phyloP scores from a whole-genome alignment of 2,113 vertebrate genomes.

The Elachura formosa region DNA sequence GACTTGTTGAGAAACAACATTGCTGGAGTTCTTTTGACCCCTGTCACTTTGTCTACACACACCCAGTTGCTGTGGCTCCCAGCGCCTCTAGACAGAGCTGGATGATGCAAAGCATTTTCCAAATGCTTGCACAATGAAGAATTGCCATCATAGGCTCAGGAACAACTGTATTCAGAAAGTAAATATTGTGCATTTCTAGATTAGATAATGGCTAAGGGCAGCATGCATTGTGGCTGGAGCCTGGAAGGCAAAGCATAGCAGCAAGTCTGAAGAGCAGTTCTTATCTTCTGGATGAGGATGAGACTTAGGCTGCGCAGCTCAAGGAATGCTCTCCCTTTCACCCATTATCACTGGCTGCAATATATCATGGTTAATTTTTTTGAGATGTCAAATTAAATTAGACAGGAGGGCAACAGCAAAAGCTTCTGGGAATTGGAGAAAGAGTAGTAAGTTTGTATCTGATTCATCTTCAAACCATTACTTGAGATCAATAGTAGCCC shows the following conservation, averaged over 20 bases:
- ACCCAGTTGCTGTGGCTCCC: not conserved
- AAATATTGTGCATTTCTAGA: conserved; percentile 11
- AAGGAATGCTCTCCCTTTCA: not conserved
- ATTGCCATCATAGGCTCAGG: not conserved
- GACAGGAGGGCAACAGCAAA: not conserved
- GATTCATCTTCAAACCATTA: not conserved
- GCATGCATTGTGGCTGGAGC: not conserved
- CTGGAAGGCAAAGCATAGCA: not conserved
- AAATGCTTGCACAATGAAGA: conserved; percentile 6
- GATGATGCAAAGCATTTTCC: not conserved
- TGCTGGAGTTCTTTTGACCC: not conserved
- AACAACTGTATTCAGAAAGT: not conserved
- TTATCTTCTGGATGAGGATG: not conserved
- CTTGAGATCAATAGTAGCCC: not conserved
- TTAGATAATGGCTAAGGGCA: not conserved
- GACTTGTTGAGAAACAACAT: not conserved
- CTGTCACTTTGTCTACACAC: not conserved
- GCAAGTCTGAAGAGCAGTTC: not conserved
- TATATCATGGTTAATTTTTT: not conserved
- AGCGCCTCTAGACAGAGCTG: not conserved
- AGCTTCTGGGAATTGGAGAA: not conserved
- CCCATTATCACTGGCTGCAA: not conserved
- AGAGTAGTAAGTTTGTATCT: not conserved
- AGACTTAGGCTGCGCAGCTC: not conserved
- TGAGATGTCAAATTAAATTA: not conserved